These are phyloP conservation scores for Osmerus eperlanus DNA, from an alignment of 2,113 vertebrate genomes.

Conservation along the genomic window DNA sequence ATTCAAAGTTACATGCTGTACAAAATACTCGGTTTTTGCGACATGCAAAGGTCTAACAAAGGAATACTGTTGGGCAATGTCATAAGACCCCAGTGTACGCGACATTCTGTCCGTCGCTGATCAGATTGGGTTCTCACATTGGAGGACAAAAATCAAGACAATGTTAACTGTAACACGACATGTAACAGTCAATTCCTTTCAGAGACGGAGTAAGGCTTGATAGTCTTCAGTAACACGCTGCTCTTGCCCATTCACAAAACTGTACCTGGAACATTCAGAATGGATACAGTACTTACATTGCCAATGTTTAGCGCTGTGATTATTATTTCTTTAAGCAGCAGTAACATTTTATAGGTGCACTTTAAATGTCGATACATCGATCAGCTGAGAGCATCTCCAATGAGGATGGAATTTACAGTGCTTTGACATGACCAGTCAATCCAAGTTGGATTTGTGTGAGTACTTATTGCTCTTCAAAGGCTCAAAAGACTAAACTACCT, in stretches of 20 bases:
- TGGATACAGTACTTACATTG: conserved; percentile 18
- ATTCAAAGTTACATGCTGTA: conserved; percentile 1
- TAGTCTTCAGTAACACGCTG: conserved; percentile 17
- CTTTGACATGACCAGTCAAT: conserved; percentile 20
- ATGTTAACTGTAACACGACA: conserved; percentile 20
- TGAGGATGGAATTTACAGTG: conserved; percentile 37
- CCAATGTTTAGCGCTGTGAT: conserved; percentile 20
- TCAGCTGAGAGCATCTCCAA: conserved; percentile 16
- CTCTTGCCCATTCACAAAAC: neutral
- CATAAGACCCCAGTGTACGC: neutral
- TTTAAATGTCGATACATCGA: conserved; percentile 39
- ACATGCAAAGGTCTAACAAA: neutral
- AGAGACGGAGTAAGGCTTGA: conserved; percentile 66
- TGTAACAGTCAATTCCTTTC: conserved; percentile 43
- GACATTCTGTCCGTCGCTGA: conserved; percentile 25
- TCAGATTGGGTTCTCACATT: conserved; percentile 6
- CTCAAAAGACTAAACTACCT: conserved; percentile 3
- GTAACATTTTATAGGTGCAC: conserved; percentile 33
- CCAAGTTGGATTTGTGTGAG: conserved; percentile 16
- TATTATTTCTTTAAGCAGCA: conserved; percentile 50
- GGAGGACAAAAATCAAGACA: conserved; percentile 11
- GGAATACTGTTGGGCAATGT: conserved; percentile 8
- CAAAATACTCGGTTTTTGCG: neutral
- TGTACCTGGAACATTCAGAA: neutral
- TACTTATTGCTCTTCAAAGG: conserved; percentile 45